Evolutionary conservation across 2,113 vertebrate species (phyloP).

Genomic region (Steatornis caripensis): DNA sequence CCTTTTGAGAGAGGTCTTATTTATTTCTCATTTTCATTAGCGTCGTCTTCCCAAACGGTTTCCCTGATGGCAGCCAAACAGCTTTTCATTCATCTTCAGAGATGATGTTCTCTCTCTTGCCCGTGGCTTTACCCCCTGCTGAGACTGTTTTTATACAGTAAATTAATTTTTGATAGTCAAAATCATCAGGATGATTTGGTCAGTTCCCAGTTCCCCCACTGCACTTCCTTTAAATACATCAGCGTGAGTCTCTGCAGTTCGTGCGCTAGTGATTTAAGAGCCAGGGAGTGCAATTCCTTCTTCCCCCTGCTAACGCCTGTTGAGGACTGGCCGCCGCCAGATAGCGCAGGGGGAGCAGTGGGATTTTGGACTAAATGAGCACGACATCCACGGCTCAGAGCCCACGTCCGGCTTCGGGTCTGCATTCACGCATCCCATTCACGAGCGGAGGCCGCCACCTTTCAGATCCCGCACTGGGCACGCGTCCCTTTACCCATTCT

Average conservation of each 20-base stretch:
- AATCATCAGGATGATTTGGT: background rate
- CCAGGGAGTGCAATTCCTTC: background rate
- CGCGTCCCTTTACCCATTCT: accelerated
- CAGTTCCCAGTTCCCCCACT: background rate
- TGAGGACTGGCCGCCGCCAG: background rate
- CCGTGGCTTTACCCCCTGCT: background rate
- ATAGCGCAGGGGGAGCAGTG: background rate
- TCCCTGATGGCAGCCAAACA: slow-evolving; percentile 13
- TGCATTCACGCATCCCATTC: background rate
- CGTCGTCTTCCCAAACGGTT: background rate
- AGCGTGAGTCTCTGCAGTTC: background rate
- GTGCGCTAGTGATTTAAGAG: background rate
- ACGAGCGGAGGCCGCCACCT: background rate
- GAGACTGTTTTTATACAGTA: background rate
- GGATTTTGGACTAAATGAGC: background rate
- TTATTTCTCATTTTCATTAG: slow-evolving; percentile 27
- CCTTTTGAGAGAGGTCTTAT: slow-evolving; percentile 2
- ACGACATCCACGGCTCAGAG: accelerated
- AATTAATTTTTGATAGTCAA: background rate
- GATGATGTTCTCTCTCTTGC: background rate
- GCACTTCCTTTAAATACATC: background rate
- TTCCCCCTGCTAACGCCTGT: accelerated
- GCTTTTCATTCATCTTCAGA: background rate
- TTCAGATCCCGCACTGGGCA: background rate
- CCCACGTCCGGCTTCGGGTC: background rate